These are phyloP conservation scores for Hemibagrus guttatus DNA, from an alignment of 2,797 vertebrate species.

Conservation along the genomic window DNA sequence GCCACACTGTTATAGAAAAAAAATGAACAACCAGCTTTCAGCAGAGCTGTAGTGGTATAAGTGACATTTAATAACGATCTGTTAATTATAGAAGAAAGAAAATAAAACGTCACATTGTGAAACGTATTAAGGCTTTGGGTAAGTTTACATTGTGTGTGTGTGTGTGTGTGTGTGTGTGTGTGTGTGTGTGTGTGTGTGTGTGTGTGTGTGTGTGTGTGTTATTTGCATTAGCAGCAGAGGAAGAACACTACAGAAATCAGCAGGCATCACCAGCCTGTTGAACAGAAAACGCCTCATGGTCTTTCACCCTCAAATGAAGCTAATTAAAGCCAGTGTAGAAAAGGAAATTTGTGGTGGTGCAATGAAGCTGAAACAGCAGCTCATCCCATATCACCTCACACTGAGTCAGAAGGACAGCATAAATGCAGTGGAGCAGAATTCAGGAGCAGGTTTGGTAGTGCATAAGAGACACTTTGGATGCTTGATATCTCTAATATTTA, in stretches of 20 bases:
- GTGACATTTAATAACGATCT: not conserved
- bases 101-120: not conserved
- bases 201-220: not conserved
- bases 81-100: too few relatives aligned
- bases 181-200: not conserved
- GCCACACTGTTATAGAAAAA: not conserved
- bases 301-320: slow-evolving; percentile 45
- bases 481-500: not conserved
- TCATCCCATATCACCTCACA: slow-evolving; percentile 25
- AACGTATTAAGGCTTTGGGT: not conserved
- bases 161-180: not conserved
- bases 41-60: not conserved
- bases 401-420: not conserved
- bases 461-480: not conserved
- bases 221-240: slow-evolving; percentile 9
- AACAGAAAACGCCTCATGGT: slow-evolving; percentile 21
- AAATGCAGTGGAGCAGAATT: slow-evolving; percentile 15
- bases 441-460: not conserved
- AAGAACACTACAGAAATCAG: slow-evolving; percentile 35
- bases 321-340: slow-evolving; percentile 35
- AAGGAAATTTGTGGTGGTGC: not conserved
- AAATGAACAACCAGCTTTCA: not conserved
- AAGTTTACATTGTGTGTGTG: not conserved
- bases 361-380: slow-evolving; percentile 28
- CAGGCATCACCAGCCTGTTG: slow-evolving; percentile 33